Base-by-base conservation (phyloP, 2,797 vertebrate species). In the Chaetodon trifasciatus region DNA sequence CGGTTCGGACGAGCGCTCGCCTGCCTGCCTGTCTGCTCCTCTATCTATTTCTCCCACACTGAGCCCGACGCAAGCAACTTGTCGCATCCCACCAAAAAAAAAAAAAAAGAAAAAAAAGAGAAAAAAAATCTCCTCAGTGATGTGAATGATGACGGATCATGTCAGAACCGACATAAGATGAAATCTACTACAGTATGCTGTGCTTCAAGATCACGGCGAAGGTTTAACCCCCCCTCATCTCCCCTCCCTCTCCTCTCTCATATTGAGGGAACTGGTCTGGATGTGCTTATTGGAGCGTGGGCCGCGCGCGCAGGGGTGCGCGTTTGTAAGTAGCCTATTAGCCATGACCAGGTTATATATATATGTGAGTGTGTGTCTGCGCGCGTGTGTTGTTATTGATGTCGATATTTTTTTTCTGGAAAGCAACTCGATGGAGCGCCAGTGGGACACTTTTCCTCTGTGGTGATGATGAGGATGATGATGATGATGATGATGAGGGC, bases 201-300 rank as follows among this genome's bases (percentile, higher is more conserved):
- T 55, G 70, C 66, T 28, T 35, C 72, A 65, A 62, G 74, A 82
- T 78, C 77, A 82, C 42, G 19, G 77, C 35, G 57, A 69, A 62
- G 49, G 68, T 53, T 78, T 70, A 55, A 61, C 52, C 74, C 17
- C 10, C 16, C 23, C 42, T 11, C n/a, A 3, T 46, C 32, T 5
- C 2, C 21, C 19, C 58, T 28, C 46, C 9, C 64, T 32, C 49
- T 32, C 32, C 44, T 68, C 78, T 77, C 79, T 74, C 83, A 67
- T 74, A 76, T 78, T 85, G 78, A 90, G 77, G 79, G 68, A 84
- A 81, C 79, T 78, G 73, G 78, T 83, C 80, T 91, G 81, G 78
- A 82, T 89, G 88, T 91, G 91, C 77, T 93, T 92, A 93, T 88
- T 94, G 91, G 92, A 93, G 92, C 92, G 88, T 91, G 89, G 77